Evolutionary conservation across 2,113 vertebrate species (phyloP).

Genomic region (Rhinolophus ferrumequinum): DNA sequence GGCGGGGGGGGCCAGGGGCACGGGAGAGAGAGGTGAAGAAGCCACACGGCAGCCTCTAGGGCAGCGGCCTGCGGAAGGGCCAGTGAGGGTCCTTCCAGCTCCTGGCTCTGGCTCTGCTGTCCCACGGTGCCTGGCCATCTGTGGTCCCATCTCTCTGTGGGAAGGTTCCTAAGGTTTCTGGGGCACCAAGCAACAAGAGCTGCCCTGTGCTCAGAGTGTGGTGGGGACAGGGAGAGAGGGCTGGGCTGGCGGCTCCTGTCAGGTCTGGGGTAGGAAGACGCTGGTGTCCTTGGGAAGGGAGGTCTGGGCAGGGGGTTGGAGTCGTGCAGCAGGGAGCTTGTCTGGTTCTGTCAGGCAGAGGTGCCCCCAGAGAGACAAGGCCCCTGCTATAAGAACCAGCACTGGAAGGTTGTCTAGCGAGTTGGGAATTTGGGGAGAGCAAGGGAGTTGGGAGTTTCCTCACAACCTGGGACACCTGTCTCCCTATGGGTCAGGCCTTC

Average conservation of each 20-base stretch:
- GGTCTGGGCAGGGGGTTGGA: not conserved
- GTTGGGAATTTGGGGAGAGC: not conserved
- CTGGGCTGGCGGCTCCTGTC: not conserved
- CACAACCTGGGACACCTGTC: not conserved
- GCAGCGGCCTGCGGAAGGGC: not conserved
- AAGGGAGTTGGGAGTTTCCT: not conserved
- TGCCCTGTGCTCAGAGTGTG: not conserved
- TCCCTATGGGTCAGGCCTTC: not conserved
- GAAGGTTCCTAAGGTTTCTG: not conserved
- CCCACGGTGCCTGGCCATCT: not conserved
- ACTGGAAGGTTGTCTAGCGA: not conserved
- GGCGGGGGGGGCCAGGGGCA: too few species aligned
- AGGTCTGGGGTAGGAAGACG: not conserved
- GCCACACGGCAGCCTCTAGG: not conserved
- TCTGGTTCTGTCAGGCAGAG: not conserved
- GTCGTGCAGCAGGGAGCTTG: not conserved
- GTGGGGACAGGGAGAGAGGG: not conserved
- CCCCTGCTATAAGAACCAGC: not conserved
- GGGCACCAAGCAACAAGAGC: not conserved
- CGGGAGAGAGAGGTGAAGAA: rapidly evolving
- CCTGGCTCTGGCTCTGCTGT: not conserved
- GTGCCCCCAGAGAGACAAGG: not conserved
- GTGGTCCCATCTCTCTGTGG: not conserved
- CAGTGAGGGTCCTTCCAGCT: not conserved
- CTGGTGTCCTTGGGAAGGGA: not conserved